Base-by-base conservation (phyloP, 2,113 vertebrate species). In the Tiliqua scincoides region DNA sequence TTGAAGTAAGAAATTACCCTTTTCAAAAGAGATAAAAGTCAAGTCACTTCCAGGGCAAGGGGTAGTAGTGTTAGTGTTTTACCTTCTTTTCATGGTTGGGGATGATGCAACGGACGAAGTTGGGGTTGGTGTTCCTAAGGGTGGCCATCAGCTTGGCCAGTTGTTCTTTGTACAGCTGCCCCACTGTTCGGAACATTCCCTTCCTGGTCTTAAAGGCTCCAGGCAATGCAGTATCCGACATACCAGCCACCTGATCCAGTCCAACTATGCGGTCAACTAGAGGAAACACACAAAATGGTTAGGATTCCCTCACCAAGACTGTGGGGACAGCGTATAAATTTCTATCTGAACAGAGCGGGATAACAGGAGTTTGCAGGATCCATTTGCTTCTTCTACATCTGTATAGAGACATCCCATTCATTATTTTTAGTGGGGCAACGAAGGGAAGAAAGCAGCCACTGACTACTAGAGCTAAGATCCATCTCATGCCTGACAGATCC, bases 1-100 rank as follows among this genome's bases (percentile, higher is more conserved):
- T 8, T 48, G 43, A 48, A 8, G 43, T 48, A 48, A 48, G 43
- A 48, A 48, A 48, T 48, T 48, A 48, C 8, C 43, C 43, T 48
- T 48, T 48, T 5, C 4, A 48, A 48, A 48, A 48, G 8, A 48
- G 8, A 48, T 5, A 48, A 48, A 48, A 8, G 43, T 48, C 8
- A 48, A 8, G 35, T 54, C 67, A 57, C 12, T 78, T 67, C 37
- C n/a, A 35, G 25, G 25, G 40, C n/a, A 37, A 43, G 32, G 9
- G n/a, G 59, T 10, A 30, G 5, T 12, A 25, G n/a, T 9, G 75
- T 6, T 54, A 54, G 54, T 4, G 43, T 48, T 84, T 85, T 95
- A 99, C 99, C 98, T 99, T 99, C 89, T 99, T 99, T 96, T 99
- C 99, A 0, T 99, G 99, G 96, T 99, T 99, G 82, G 99, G 99